Conservation (phyloP, 2,888 invertebrate species). For the Ferrisia virgata region DNA sequence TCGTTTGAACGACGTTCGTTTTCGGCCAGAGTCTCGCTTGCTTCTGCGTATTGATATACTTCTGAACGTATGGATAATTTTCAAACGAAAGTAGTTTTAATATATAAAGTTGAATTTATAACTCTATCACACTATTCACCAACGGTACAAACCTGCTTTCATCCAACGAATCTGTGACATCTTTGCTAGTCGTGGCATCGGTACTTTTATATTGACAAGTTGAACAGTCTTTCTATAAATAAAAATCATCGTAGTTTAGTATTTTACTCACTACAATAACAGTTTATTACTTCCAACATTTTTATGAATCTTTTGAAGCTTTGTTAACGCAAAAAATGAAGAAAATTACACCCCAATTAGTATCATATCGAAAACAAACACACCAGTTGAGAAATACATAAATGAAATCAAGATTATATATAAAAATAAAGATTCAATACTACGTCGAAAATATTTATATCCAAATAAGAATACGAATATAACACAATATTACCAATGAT, state of each 20-base stretch:
- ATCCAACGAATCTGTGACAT: slow-evolving; percentile 36
- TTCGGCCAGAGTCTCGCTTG: slow-evolving; percentile 25
- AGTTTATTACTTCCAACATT: not conserved
- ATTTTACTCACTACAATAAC: not conserved
- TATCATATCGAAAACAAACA: not conserved
- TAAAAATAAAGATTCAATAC: no score
- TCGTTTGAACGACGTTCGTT: slow-evolving; percentile 32
- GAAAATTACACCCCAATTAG: not conserved
- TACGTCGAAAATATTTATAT: no score
- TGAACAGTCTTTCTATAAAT: slow-evolving; percentile 40
- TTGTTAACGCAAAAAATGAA: not conserved
- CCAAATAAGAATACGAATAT: no score
- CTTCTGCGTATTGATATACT: slow-evolving; percentile 23
- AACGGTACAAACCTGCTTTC: slow-evolving; percentile 31
- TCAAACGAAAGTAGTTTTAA: no score
- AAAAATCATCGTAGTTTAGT: not conserved
- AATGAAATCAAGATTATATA: no score
- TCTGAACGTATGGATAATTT: no score
- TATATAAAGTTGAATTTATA: no score
- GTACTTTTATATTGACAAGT: slow-evolving; percentile 42
- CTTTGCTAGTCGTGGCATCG: slow-evolving; percentile 44
- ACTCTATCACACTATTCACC: not conserved
- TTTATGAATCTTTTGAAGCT: not conserved
- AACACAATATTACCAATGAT: no score
- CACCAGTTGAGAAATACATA: not conserved